Conservation (phyloP, 2,888 invertebrate genomes). For the Noctua fimbriata region DNA sequence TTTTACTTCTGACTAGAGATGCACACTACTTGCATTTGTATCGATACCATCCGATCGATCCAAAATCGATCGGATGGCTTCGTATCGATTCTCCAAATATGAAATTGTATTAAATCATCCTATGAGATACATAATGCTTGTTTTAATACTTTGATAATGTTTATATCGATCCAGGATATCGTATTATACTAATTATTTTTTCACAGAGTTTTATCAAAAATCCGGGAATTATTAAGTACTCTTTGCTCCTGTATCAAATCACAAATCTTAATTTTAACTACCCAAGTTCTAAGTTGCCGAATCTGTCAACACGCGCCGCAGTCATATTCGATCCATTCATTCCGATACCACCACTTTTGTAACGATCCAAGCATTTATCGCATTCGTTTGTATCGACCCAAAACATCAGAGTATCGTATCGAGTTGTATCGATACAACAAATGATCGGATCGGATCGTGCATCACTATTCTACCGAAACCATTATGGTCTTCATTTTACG, state of each 20-base stretch:
- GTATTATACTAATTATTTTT: not conserved
- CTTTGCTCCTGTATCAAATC: not conserved
- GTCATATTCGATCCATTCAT: not conserved
- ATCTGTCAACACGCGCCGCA: not conserved
- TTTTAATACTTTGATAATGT: not conserved
- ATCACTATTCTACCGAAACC: slow-evolving; percentile 28
- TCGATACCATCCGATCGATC: no score
- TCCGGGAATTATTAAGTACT: not conserved
- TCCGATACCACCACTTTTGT: not conserved
- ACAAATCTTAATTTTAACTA: not conserved
- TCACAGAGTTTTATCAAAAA: not conserved
- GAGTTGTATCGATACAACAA: not conserved
- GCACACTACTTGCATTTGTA: not conserved
- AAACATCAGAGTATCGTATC: not conserved
- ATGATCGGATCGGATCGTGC: not conserved
- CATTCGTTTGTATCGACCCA: not conserved
- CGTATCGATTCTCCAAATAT: not conserved
- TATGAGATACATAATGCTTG: no score
- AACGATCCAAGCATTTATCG: not conserved
- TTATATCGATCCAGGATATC: not conserved
- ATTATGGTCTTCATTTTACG: slow-evolving; percentile 53
- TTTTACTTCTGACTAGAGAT: slow-evolving; percentile 28
- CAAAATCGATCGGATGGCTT: not conserved
- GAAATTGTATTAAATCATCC: not conserved
- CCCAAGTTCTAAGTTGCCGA: not conserved